Base-by-base conservation (phyloP, 37 sponge, comb jelly and placozoan genomes). In the Ephydatia muelleri region DNA sequence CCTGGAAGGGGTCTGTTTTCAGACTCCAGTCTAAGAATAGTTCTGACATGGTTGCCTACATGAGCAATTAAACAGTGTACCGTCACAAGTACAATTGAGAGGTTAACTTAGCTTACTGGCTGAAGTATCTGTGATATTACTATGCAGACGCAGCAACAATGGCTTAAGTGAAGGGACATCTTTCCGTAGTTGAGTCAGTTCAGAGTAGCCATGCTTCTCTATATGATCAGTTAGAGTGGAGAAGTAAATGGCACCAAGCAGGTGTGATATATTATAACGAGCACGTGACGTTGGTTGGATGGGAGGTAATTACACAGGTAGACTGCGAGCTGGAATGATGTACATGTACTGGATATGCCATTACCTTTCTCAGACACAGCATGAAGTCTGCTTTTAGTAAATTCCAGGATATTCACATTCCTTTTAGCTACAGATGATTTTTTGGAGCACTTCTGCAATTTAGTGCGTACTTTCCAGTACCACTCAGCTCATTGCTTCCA, bases 1-100 rank as follows among this genome's bases (percentile, higher is more conserved):
- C 79, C 83, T 68, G 83, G 83, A 22, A 78, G 84, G 2, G 84
- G 72, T 8, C 81, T 73, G 77, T 82, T 48, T 72, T 83, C 73
- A 57, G 72, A 65, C 73, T 88, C 89, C 47, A 83, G 73, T 32
- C 21, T 23, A 37, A 88, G 27, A 67, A 88, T 75, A 16, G 77
- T 34, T 30, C 71, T 76, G 30, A 88, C 43, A 3, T 3, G 6
- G 6, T 43, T 43, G 6, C 43, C 43, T 43, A 43, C 6, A 43
- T n/a, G n/a, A n/a, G n/a, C 43, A 43, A 9, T 9, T 3, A 6
- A 43, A 6, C 43, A 43, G 6, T 43, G 43, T 6, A 9, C 43
- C 6, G 43, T 43, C 43, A 43, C 3, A 43, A 6, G 43, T 43
- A 43, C 43, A 43, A 43, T 9, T 6, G 6, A 43, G 43, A 6